Evolutionary conservation across 1,140 invertebrate species (phyloP).

Genomic region (Drosophila melanogaster): Release_6_plus_ISO1_MT NT_033777.3:25372001-25372500

Average conservation of each 20-base stretch:
- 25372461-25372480: slow-evolving; percentile 74
- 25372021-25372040: slow-evolving; percentile 38
- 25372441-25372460: slow-evolving; percentile 79
- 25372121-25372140: slow-evolving; percentile 75
- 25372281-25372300: slow-evolving; percentile 61
- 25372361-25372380: background rate
- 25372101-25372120: slow-evolving; percentile 40
- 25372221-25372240: slow-evolving; percentile 11
- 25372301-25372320: slow-evolving; percentile 61
- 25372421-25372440: slow-evolving; percentile 71
- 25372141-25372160: slow-evolving; percentile 68
- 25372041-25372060: background rate
- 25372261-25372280: slow-evolving; percentile 52
- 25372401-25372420: slow-evolving; percentile 2
- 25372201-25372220: slow-evolving; percentile 4
- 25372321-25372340: slow-evolving; percentile 76
- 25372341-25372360: slow-evolving; percentile 36
- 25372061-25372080: background rate
- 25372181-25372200: slow-evolving; percentile 1
- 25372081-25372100: slow-evolving; percentile 41
- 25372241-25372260: slow-evolving; percentile 10
- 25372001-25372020: slow-evolving; percentile 2
- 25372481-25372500: slow-evolving; percentile 35
- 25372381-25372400: background rate
- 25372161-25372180: slow-evolving; percentile 25